Base-by-base conservation (phyloP, 2,113 vertebrate genomes). In the Austrofundulus limnaeus region DNA sequence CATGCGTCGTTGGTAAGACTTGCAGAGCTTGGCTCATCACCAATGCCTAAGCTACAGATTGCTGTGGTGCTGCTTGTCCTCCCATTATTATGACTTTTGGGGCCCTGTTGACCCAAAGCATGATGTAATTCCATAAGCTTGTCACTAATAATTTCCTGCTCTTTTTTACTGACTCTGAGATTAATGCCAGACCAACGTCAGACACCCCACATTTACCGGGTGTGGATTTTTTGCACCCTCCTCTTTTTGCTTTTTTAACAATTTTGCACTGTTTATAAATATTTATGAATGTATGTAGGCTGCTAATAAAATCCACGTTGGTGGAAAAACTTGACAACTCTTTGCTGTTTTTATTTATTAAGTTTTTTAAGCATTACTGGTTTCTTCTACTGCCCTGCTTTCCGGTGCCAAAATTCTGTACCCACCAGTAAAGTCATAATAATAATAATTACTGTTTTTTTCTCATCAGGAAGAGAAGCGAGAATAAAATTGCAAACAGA, bases 61-160 rank as follows among this genome's bases (percentile, higher is more conserved):
- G 57, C 2, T 43, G 57, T 23, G 25, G 42, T 21, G 55, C 62
- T 52, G 28, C 70, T 46, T 46, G 12, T 77, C 46, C 61, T 75
- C 62, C 37, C 54, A 49, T 78, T 69, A 68, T 82, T 73, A 64
- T 75, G 63, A 49, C 62, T 70, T 87, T 81, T 79, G 80, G 72
- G 74, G 81, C 85, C 75, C 51, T 61, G 4, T 51, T 90, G 90
- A 91, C 86, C 83, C 72, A 72, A 25, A 87, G 38, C 84, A 83
- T 90, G 86, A 91, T 77, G 89, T 89, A 90, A 85, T 87, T 91
- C 78, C 81, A 55, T 90, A 85, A 90, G 77, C 84, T 54, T 88
- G 90, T 94, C 90, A 92, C 81, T 76, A 91, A 88, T 90, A 85
- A 92, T 94, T 94, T 90, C 62, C 64, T 83, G 85, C 85, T 89